These are phyloP conservation scores for Clupea harengus DNA, from an alignment of 2,113 vertebrate genomes.

Conservation along the genomic window DNA sequence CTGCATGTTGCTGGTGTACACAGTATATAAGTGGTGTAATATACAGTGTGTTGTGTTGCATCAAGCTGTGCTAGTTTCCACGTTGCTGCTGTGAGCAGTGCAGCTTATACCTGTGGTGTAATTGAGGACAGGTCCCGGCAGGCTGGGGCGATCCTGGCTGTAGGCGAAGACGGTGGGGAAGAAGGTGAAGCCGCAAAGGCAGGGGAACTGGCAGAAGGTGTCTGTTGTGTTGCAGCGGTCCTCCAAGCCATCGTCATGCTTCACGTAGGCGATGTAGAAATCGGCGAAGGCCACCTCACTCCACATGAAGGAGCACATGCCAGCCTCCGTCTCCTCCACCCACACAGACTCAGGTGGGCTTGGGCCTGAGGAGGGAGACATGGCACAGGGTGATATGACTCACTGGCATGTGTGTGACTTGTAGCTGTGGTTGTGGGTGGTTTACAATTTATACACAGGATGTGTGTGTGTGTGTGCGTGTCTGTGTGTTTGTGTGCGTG, in stretches of 20 bases:
- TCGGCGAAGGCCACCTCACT: conserved; percentile 66
- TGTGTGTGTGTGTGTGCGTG: conserved; percentile 14
- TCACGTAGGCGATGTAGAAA: conserved; percentile 84
- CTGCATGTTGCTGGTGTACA: no score
- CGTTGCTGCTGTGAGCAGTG: no score
- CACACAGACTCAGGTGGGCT: conserved; percentile 77
- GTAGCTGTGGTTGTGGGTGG: no score
- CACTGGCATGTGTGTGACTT: neutral
- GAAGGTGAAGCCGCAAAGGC: conserved; percentile 86
- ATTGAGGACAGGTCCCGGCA: conserved; percentile 74
- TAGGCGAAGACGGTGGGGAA: conserved; percentile 85
- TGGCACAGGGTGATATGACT: neutral
- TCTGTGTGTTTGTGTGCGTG: neutral
- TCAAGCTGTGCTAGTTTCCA: no score
- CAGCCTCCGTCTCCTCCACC: conserved; percentile 71
- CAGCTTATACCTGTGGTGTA: conserved; percentile 82
- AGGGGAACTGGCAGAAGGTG: conserved; percentile 75
- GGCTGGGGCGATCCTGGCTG: conserved; percentile 83
- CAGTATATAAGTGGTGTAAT: no score
- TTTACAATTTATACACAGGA: neutral
- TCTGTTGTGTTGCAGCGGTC: conserved; percentile 82
- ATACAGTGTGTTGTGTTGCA: neutral
- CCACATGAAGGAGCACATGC: conserved; percentile 81
- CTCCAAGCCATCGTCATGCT: conserved; percentile 85
- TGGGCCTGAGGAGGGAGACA: conserved; percentile 70